These are phyloP conservation scores for Andrena minutula DNA, from an alignment of 2,888 invertebrate genomes.

Conservation along the genomic window DNA sequence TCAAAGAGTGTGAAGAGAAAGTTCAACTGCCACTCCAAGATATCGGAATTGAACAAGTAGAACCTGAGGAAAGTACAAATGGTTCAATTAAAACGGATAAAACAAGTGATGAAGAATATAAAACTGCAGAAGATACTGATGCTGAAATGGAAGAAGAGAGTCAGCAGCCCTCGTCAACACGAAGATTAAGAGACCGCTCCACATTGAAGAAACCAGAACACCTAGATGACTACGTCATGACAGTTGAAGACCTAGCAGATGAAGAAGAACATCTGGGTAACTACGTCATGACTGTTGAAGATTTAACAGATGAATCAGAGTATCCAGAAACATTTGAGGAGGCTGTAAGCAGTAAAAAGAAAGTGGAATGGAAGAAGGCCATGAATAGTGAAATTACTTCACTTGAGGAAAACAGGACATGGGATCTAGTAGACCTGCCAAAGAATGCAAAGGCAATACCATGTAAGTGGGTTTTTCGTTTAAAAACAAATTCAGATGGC, in stretches of 20 bases:
- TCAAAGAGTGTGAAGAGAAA: no score
- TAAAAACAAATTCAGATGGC: neutral
- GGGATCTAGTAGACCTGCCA: neutral
- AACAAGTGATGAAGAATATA: no score
- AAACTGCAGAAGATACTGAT: no score
- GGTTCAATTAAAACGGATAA: no score
- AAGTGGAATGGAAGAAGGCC: neutral
- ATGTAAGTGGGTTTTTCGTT: neutral
- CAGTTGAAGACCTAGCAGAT: neutral
- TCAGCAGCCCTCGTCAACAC: no score
- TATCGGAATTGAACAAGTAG: no score
- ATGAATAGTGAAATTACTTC: neutral
- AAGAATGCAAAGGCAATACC: neutral
- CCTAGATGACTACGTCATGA: no score
- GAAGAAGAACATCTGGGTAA: no score
- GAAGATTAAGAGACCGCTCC: neutral
- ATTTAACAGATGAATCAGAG: neutral
- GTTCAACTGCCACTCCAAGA: no score
- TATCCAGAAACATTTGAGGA: neutral
- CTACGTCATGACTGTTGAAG: constrained; percentile 1
- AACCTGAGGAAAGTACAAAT: no score
- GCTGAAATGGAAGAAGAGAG: neutral
- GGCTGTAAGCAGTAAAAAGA: neutral
- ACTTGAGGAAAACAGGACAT: constrained; percentile 1
- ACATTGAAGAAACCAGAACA: neutral